Evolutionary conservation across 2,113 vertebrate species (phyloP).

Genomic region (Macquaria ambigua): DNA sequence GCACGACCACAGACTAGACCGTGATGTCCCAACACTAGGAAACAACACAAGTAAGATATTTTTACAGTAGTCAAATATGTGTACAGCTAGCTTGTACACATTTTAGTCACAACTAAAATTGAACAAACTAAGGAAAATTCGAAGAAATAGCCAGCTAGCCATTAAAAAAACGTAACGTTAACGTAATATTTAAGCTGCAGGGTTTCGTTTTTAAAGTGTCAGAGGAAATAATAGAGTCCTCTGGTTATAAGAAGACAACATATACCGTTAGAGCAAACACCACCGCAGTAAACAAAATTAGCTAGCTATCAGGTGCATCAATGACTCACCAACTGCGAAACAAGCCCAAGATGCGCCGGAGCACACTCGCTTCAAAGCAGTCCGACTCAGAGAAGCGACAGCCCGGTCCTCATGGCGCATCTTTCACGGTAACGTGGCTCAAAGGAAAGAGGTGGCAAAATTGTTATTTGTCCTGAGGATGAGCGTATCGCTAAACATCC

Average conservation of each 20-base stretch:
- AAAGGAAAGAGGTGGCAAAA: background rate
- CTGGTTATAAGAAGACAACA: background rate
- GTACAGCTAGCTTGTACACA: background rate
- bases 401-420: background rate
- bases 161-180: background rate
- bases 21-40: background rate
- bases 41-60: background rate
- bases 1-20: conserved; percentile 17
- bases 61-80: background rate
- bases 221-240: background rate
- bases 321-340: conserved; percentile 81
- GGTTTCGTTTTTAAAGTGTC: background rate
- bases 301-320: conserved; percentile 64
- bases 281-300: conserved; percentile 31
- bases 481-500: background rate
- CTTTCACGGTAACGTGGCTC: background rate
- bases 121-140: too few relatives aligned
- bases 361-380: background rate
- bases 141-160: background rate
- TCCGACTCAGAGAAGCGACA: background rate
- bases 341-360: conserved; percentile 25
- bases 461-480: background rate
- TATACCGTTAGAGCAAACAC: background rate
- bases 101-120: background rate
- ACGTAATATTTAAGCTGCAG: background rate